Base-by-base conservation (phyloP, 2,113 vertebrate genomes). In the Mesocricetus auratus region DNA sequence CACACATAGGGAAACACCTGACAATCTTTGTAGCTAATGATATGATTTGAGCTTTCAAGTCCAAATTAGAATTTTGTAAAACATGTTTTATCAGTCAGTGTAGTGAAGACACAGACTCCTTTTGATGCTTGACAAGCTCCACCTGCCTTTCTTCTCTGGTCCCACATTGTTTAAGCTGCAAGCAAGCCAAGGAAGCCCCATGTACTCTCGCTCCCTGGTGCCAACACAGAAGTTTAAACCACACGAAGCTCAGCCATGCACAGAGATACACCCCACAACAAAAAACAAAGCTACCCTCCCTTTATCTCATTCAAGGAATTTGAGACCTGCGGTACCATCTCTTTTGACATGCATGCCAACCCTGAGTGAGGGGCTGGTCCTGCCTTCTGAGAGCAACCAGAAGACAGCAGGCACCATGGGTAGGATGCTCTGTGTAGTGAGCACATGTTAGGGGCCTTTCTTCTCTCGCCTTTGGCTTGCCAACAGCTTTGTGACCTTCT, bases 41-140 rank as follows among this genome's bases (percentile, higher is more conserved):
- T 86, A 86, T 12, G 12, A 69, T 93, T 73, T 45, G 78, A 95
- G 74, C 68, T 93, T 93, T 92, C 69, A 90, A 86, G 42, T 22
- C 53, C 71, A 90, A 97, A 87, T 95, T 47, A 96, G 85, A 87
- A 94, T 87, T 94, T 86, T 93, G 50, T 64, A 85, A 85, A 94
- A 39, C 47, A 79, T 81, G 62, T 79, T 53, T 22, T 87, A 74
- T 79, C 31, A 9, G 15, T 60, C 26, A 9, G 15, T 39, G 36
- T 78, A 71, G 56, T 71, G 39, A 77, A 78, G 68, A 50, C 17
- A 19, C 75, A 94, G 75, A 64, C 11, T 86, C 77, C 60, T 36
- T 78, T 88, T 73, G 17, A 56, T 45, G 26, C 62, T 26, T 83
- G 42, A 73, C 39, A 85, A 75, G 12, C 69, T 42, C 36, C 31